phyloP scores from a whole-genome alignment of 1,140 invertebrate species.

The Lucilia sericata region DNA sequence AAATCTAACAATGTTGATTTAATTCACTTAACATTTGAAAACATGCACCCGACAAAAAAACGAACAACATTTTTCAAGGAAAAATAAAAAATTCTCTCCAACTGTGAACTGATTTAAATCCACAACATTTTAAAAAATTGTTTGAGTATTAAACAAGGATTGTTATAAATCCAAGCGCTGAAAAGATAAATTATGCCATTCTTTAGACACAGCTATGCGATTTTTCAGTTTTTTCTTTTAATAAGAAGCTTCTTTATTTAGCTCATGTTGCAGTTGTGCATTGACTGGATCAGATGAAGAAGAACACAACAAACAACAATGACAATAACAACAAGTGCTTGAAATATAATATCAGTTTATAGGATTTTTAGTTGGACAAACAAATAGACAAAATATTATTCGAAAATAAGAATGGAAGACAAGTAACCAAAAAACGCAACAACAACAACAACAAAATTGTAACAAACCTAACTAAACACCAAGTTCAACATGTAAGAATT shows the following conservation, averaged over 20 bases:
- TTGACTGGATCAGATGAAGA: background rate
- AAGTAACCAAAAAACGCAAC: background rate
- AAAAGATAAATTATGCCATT: constrained; percentile 26
- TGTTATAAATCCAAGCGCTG: constrained; percentile 28
- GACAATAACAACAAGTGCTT: constrained; percentile 25
- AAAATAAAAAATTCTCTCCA: background rate
- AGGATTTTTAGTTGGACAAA: background rate
- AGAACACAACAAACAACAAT: background rate
- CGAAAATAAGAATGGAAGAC: background rate
- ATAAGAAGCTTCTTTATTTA: background rate
- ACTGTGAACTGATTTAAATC: constrained; percentile 26
- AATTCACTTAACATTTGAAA: background rate
- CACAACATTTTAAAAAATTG: background rate
- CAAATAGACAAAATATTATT: constrained; percentile 7
- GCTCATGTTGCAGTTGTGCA: background rate
- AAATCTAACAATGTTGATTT: background rate
- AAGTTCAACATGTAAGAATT: background rate
- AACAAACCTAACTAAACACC: background rate
- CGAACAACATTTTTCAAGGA: background rate
- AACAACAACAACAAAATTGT: background rate
- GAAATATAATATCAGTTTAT: constrained; percentile 21
- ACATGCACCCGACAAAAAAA: background rate
- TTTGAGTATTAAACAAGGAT: background rate
- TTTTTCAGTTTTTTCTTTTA: background rate
- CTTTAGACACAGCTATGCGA: background rate